These are phyloP conservation scores for Melolontha melolontha DNA, from an alignment of 2,888 invertebrate genomes.

Conservation along the genomic window DNA sequence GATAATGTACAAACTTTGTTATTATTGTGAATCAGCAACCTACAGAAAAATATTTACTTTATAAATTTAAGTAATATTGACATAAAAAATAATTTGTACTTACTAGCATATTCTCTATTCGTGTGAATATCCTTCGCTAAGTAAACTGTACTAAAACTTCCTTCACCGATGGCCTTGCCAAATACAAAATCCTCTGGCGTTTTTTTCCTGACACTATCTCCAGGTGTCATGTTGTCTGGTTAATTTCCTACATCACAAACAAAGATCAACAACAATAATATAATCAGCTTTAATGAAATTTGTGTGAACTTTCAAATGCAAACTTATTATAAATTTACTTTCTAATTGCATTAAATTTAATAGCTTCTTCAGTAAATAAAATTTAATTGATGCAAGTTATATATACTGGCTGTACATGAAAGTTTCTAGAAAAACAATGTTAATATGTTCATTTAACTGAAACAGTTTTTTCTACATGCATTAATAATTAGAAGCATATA, in stretches of 20 bases:
- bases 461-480: no score
- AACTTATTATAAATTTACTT: background rate
- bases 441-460: no score
- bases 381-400: background rate
- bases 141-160: slow-evolving; percentile 96
- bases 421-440: no score
- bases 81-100: slow-evolving; percentile 63
- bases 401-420: no score
- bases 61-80: background rate
- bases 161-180: slow-evolving; percentile 95
- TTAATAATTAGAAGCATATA: background rate
- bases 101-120: slow-evolving; percentile 94
- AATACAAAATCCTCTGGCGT: slow-evolving; percentile 93
- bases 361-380: background rate
- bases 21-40: background rate
- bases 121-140: slow-evolving; percentile 92
- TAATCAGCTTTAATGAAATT: background rate
- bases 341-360: slow-evolving; percentile 8
- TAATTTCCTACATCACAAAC: slow-evolving; percentile 9
- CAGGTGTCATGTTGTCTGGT: slow-evolving; percentile 54
- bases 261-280: background rate
- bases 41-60: background rate
- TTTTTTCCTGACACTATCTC: slow-evolving; percentile 62
- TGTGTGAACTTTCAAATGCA: slow-evolving; percentile 13
- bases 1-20: background rate